phyloP scores from a whole-genome alignment of 2,888 invertebrate genomes.

The Palloptera scutellata region DNA sequence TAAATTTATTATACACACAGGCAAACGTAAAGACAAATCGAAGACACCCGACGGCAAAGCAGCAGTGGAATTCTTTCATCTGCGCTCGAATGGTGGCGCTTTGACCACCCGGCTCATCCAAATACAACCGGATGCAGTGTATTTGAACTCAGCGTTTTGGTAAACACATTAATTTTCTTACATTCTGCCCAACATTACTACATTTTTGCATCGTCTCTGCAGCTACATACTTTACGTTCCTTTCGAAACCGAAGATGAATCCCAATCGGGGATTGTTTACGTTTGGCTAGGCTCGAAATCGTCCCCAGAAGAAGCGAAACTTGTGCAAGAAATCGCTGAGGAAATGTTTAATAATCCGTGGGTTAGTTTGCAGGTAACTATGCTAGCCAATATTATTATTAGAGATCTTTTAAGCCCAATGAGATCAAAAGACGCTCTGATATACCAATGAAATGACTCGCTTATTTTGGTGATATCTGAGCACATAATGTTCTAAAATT shows the following conservation, averaged over 20 bases:
- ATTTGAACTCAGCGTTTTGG: conserved; percentile 95
- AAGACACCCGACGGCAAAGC: conserved; percentile 63
- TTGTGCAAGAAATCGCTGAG: conserved; percentile 91
- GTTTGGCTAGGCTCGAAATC: conserved; percentile 92
- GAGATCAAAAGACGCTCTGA: too few species aligned
- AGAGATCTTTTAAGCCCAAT: too few species aligned
- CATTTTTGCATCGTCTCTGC: conserved; percentile 40
- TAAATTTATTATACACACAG: conserved; percentile 91
- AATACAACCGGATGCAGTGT: conserved; percentile 82
- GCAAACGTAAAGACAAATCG: conserved; percentile 74
- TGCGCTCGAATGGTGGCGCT: conserved; percentile 94
- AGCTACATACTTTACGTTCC: conserved; percentile 94
- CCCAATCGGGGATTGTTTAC: conserved; percentile 88
- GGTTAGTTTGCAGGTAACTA: conserved; percentile 75
- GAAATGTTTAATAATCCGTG: conserved; percentile 88
- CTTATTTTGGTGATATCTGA: too few species aligned
- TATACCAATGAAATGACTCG: too few species aligned
- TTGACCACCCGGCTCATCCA: conserved; percentile 92
- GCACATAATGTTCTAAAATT: too few species aligned
- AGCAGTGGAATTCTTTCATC: conserved; percentile 89
- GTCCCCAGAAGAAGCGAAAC: conserved; percentile 83
- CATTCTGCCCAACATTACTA: background rate
- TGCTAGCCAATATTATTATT: too few species aligned
- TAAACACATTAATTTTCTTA: conserved; percentile 63
- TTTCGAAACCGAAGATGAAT: conserved; percentile 83